Conservation (phyloP, 2,113 vertebrate genomes). For the Aepyceros melampus region DNA sequence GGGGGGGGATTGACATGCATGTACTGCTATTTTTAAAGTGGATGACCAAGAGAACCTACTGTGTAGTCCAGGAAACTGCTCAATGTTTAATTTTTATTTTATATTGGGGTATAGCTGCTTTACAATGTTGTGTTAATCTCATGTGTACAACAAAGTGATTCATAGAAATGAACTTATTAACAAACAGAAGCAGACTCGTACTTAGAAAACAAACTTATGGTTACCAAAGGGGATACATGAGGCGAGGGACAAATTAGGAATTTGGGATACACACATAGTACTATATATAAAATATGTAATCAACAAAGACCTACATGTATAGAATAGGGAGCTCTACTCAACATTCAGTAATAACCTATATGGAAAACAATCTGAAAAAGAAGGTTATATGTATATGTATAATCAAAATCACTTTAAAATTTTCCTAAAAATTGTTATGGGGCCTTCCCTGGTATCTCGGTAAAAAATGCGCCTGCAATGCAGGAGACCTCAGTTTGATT, state of each 20-base stretch:
- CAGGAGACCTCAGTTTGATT: not conserved
- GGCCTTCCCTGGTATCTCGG: not conserved
- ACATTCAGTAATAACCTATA: not conserved
- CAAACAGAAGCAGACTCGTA: not conserved
- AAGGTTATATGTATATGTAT: not conserved
- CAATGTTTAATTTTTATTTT: not conserved
- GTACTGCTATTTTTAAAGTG: not conserved
- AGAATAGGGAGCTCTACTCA: not conserved
- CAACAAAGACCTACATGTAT: not conserved
- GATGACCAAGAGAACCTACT: not conserved
- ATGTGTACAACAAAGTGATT: not conserved
- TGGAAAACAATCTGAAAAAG: not conserved
- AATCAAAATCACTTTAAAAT: not conserved
- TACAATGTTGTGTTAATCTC: not conserved
- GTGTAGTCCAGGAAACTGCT: not conserved
- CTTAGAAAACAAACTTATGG: not conserved
- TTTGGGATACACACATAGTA: not conserved
- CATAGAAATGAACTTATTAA: not conserved
- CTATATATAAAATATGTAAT: too few relatives aligned
- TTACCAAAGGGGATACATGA: not conserved
- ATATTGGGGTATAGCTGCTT: not conserved
- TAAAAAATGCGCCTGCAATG: rapidly evolving
- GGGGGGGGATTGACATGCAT: not conserved
- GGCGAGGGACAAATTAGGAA: not conserved
- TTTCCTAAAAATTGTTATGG: not conserved